Evolutionary conservation across 2,797 vertebrate genomes (phyloP).

Genomic region (Hoplostethus mediterraneus): DNA sequence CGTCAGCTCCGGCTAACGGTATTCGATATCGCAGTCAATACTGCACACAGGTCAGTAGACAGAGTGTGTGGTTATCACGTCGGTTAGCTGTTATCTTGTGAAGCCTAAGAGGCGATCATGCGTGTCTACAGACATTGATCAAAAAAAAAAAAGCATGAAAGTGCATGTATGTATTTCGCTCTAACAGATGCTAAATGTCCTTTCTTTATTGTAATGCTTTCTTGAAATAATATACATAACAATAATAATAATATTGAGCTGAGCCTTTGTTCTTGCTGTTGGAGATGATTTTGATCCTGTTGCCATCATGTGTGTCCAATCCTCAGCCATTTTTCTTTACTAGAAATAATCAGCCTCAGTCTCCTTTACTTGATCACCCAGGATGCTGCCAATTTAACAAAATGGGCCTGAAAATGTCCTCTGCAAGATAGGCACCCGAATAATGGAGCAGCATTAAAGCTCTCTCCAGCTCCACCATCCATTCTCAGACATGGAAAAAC

Average conservation of each 20-base stretch:
- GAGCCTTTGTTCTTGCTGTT: too few relatives aligned
- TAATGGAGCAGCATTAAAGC: conserved; percentile 41
- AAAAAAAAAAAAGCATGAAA: not conserved
- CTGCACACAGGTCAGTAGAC: conserved; percentile 20
- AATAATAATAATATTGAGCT: too few relatives aligned
- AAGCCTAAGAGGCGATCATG: conserved; percentile 7
- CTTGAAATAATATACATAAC: too few relatives aligned
- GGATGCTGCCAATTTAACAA: not conserved
- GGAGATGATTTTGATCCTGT: too few relatives aligned
- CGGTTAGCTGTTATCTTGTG: conserved; percentile 19
- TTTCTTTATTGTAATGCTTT: too few relatives aligned
- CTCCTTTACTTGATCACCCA: too few relatives aligned
- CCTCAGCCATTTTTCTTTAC: not conserved
- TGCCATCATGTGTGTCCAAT: not conserved
- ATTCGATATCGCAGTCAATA: conserved; percentile 54
- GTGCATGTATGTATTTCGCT: too few relatives aligned
- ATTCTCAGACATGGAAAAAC: conserved; percentile 52
- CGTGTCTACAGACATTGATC: not conserved
- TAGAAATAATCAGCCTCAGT: not conserved
- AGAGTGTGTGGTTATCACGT: conserved; percentile 34
- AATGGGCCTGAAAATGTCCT: not conserved
- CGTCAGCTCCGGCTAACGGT: conserved; percentile 26
- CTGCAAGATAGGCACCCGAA: conserved; percentile 35
- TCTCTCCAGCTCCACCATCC: conserved; percentile 20
- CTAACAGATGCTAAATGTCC: too few relatives aligned